phyloP scores from a whole-genome alignment of 2,888 invertebrate genomes.

The Hoplodrina ambigua region DNA sequence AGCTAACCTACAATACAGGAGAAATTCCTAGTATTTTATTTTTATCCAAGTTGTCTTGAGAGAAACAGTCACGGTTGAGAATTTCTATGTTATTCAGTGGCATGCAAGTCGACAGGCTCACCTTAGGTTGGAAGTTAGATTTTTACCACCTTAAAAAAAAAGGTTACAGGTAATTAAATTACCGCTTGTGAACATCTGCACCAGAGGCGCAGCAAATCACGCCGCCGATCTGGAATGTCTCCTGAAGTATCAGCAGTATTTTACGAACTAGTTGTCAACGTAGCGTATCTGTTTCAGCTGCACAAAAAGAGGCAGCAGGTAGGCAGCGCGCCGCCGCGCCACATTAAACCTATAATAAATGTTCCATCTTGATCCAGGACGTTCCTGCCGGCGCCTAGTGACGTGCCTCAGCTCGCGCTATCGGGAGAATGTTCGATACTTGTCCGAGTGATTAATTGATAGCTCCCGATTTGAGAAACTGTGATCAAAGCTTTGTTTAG shows the following conservation, averaged over 20 bases:
- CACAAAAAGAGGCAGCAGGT: constrained; percentile 18
- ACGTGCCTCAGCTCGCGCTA: not conserved
- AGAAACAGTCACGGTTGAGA: too few species aligned
- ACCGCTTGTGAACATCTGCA: not conserved
- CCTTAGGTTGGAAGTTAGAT: not conserved
- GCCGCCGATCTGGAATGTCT: not conserved
- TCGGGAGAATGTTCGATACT: not conserved
- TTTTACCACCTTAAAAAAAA: too few species aligned
- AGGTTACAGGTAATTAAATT: too few species aligned
- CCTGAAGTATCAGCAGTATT: not conserved
- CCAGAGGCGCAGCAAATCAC: not conserved
- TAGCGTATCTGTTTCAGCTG: not conserved
- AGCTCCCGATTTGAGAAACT: not conserved
- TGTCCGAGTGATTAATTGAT: constrained; percentile 4
- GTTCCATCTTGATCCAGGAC: constrained; percentile 47
- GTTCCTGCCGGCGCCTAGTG: constrained; percentile 26
- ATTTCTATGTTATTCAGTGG: too few species aligned
- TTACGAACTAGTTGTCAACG: not conserved
- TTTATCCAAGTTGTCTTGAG: too few species aligned
- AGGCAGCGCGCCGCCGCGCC: constrained; percentile 1
- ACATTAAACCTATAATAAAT: constrained; percentile 51
- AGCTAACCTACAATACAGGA: too few species aligned
- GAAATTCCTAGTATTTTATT: too few species aligned
- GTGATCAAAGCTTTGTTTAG: constrained; percentile 9
- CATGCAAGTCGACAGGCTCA: not conserved